Evolutionary conservation across 1,140 invertebrate species (phyloP), one percentile per base, ranked within the genome.

Genomic region (Listronotus bonariensis): DNA sequence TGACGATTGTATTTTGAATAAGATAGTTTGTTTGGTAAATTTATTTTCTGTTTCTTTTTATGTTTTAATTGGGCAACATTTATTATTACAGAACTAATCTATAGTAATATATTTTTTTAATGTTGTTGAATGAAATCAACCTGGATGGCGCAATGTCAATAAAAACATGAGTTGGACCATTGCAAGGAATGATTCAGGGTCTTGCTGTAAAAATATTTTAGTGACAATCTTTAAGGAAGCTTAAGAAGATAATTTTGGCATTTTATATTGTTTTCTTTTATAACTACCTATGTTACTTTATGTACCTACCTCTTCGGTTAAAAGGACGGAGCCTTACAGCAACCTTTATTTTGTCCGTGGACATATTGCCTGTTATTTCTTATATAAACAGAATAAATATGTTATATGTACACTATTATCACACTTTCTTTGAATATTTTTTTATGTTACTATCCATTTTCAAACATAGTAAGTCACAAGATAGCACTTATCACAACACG

Each of bases 241-340:
- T 34, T 18, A 46, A 14, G 12, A 11, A 41, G n/a, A 32, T 51
- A 51, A 60, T 60, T 60, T 58, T 38, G 42, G 34, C 9, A 7
- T 20, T 15, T n/a, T 57, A 31, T 57, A 14, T 45, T 20, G 17
- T 15, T 42, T n/a, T 17, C 20, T 43, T 18, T 42, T 42, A 40
- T 18, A 6, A 55, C 14, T 40, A 41, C 40, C 17, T n/a, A 15
- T 6, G 4, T 45, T 9, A 14, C 10, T 32, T 20, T 60, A 49
- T 54, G 41, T 38, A 36, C 55, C 59, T 86, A 96, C 95, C 95
- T 89, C 95, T 86, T 73, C 93, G 88, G 86, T 95, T 97, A 82
- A 97, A 93, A 77, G 95, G 95, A 80, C 95, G 88, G 77, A 98
- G 93, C 79, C 95, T 87, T 72, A 98, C 93, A 73, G 94, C 95